phyloP scores from a whole-genome alignment of 2,888 invertebrate species.

The Cephalotes varians region DNA sequence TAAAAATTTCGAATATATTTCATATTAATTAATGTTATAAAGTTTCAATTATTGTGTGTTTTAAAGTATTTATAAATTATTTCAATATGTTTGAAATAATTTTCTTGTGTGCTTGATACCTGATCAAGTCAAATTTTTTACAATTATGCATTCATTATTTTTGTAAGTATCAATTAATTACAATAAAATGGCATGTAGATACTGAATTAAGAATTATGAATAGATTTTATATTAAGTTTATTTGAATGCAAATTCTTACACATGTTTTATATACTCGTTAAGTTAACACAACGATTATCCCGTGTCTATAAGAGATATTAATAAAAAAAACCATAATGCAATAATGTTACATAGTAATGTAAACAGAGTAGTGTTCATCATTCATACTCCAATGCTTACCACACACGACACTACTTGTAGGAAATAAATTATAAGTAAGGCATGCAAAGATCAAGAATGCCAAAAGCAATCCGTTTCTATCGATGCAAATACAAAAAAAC shows the following conservation, averaged over 20 bases:
- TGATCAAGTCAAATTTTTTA: neutral
- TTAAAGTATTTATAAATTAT: neutral
- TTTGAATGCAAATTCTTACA: neutral
- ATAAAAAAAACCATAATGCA: constrained; percentile 9
- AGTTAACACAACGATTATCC: neutral
- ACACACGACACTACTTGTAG: neutral
- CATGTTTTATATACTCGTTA: neutral
- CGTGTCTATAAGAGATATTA: neutral
- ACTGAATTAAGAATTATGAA: neutral
- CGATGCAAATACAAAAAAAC: neutral
- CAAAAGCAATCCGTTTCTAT: neutral
- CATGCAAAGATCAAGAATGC: neutral
- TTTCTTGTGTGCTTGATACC: neutral
- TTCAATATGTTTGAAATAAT: neutral
- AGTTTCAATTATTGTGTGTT: too few relatives aligned
- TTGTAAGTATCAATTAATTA: neutral
- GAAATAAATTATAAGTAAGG: constrained; percentile 11
- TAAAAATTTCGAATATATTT: neutral
- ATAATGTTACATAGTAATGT: neutral
- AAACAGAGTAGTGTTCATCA: constrained; percentile 32
- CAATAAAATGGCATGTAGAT: neutral
- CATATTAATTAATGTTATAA: neutral
- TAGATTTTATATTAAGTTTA: neutral
- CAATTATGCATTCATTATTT: neutral
- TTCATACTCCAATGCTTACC: neutral